These are phyloP conservation scores for Rhynchotus rufescens DNA, from an alignment of 2,797 vertebrate genomes.

Conservation along the genomic window DNA sequence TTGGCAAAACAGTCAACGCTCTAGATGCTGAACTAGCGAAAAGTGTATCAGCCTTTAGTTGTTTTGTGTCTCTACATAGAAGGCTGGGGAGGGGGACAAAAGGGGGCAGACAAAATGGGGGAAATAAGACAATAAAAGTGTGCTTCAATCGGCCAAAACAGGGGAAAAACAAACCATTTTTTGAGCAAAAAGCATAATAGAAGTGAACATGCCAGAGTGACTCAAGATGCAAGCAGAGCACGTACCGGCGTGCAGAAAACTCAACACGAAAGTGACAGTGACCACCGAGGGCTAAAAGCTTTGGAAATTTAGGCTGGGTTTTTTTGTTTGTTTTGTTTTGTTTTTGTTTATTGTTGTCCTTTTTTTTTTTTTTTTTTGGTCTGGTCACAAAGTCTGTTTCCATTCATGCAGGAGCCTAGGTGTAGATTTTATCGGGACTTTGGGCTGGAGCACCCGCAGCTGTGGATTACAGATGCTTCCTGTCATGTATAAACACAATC, in stretches of 20 bases:
- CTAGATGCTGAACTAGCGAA: not conserved
- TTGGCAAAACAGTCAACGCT: not conserved
- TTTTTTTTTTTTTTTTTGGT: not conserved
- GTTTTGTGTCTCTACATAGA: not conserved
- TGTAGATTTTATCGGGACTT: slow-evolving; percentile 75
- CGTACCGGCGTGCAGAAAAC: not conserved
- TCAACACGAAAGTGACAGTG: not conserved
- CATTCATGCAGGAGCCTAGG: slow-evolving; percentile 72
- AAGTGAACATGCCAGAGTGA: not conserved
- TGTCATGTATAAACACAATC: slow-evolving; percentile 77
- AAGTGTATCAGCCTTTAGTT: not conserved
- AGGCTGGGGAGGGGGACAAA: not conserved
- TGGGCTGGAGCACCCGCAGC: slow-evolving; percentile 71
- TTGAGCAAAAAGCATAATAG: not conserved
- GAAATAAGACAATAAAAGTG: not conserved
- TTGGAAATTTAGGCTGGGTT: slow-evolving; percentile 3
- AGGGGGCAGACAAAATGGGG: not conserved
- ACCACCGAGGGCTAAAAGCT: slow-evolving; percentile 11
- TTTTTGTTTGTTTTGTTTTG: no score
- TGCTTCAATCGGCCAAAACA: not conserved
- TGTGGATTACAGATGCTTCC: slow-evolving; percentile 79
- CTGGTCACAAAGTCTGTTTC: slow-evolving; percentile 61
- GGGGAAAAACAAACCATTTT: not conserved
- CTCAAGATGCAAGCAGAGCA: not conserved
- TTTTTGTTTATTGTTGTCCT: no score